A percentile compares a stretch with the other conserved stretches of the same genome.
These are phyloP conservation scores for Ophioninae sp. DNA, from an alignment of 2,888 invertebrate genomes.

Conservation along the genomic window DNA sequence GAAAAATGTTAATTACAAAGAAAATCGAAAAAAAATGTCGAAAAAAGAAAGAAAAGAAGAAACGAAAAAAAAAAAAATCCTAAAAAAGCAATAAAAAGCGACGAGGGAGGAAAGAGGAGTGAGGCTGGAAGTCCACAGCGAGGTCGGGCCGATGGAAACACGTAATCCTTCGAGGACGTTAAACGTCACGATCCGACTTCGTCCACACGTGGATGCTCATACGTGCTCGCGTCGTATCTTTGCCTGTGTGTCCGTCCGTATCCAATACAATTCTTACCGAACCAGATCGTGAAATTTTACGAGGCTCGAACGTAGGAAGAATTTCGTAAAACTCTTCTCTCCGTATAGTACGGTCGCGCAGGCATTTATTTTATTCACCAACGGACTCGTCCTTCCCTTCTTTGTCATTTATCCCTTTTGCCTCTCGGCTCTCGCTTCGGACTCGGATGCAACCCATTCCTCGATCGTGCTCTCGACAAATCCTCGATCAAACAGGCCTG, in stretches of 20 bases:
- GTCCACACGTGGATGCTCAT: conserved; percentile 56
- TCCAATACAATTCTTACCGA: conserved; percentile 20
- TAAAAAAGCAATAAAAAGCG: not conserved
- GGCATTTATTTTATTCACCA: conserved; percentile 24
- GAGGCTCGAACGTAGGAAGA: conserved; percentile 12
- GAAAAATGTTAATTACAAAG: too few species aligned
- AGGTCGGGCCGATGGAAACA: conserved; percentile 66
- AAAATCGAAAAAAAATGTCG: too few species aligned
- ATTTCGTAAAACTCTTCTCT: conserved; percentile 19
- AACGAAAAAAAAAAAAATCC: too few species aligned
- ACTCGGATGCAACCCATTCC: not conserved
- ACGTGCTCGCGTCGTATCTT: conserved; percentile 21
- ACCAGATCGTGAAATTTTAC: conserved; percentile 48
- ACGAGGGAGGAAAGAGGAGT: conserved; percentile 15
- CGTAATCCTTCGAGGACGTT: conserved; percentile 76
- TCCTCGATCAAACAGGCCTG: too few species aligned
- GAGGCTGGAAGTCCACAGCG: conserved; percentile 63
- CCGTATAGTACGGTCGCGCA: conserved; percentile 24
- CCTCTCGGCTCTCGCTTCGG: conserved; percentile 11
- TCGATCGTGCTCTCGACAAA: conserved; percentile 38
- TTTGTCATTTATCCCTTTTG: conserved; percentile 28
- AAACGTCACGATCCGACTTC: conserved; percentile 75
- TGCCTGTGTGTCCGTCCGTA: not conserved
- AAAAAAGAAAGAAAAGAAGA: too few species aligned
- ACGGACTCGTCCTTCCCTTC: conserved; percentile 16